Evolutionary conservation across 2,113 vertebrate species (phyloP).

Genomic region (Sakesphorus luctuosus): DNA sequence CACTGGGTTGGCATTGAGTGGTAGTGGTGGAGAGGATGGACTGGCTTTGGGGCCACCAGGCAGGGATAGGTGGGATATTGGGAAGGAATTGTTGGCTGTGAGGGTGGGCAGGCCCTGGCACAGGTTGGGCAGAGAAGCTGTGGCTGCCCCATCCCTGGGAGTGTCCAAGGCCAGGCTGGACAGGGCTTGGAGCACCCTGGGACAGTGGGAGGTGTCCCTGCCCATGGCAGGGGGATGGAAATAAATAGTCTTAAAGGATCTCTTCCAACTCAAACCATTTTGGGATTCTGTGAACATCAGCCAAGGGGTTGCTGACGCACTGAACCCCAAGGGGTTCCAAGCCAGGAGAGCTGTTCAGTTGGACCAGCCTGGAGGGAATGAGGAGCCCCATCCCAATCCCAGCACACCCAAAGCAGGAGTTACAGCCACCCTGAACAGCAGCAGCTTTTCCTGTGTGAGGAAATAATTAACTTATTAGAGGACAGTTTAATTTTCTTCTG

Average conservation of each 20-base stretch:
- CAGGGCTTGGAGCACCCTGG: neutral
- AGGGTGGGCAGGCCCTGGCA: neutral
- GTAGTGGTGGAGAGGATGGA: accelerated
- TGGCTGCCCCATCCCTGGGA: neutral
- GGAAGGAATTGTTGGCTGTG: neutral
- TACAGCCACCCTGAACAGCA: neutral
- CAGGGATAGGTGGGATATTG: accelerated
- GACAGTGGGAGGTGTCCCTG: neutral
- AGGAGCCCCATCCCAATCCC: accelerated
- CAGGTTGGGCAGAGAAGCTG: neutral
- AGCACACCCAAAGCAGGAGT: neutral
- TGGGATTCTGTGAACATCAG: accelerated
- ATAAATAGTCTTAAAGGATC: neutral
- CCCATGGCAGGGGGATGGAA: neutral
- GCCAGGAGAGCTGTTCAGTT: neutral
- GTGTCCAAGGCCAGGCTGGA: neutral
- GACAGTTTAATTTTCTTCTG: neutral
- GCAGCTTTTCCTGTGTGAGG: constrained; percentile 36
- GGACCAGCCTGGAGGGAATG: neutral
- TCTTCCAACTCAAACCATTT: neutral
- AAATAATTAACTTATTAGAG: constrained; percentile 38
- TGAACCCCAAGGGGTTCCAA: neutral
- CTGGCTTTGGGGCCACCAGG: neutral
- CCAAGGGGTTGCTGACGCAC: accelerated
- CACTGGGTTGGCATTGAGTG: accelerated